A percentile compares a stretch with the other conserved stretches of the same genome.
These are phyloP conservation scores for Leuciscus waleckii DNA, from an alignment of 2,797 vertebrate genomes.

Conservation along the genomic window DNA sequence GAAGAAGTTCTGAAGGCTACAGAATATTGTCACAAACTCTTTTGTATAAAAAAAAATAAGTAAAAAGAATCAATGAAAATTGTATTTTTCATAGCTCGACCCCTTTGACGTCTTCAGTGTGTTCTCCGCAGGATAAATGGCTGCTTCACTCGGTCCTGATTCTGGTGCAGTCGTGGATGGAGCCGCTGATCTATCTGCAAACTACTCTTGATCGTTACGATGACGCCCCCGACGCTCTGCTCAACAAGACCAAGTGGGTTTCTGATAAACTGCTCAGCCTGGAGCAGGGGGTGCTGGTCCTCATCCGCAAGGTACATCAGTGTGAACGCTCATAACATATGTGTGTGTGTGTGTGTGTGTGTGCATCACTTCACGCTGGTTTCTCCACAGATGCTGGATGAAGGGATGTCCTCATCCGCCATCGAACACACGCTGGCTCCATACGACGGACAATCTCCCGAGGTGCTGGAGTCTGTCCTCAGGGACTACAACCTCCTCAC, in stretches of 20 bases:
- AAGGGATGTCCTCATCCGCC: slow-evolving; percentile 59
- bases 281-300: slow-evolving; percentile 79
- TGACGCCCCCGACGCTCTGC: slow-evolving; percentile 69
- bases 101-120: background rate
- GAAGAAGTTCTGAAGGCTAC: background rate
- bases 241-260: slow-evolving; percentile 82
- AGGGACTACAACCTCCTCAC: slow-evolving; percentile 74
- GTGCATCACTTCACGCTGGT: background rate
- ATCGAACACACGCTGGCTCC: slow-evolving; percentile 62
- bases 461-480: slow-evolving; percentile 75
- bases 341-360: no score
- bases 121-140: slow-evolving; percentile 74
- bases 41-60: no score
- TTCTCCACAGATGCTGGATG: slow-evolving; percentile 75
- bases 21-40: background rate
- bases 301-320: slow-evolving; percentile 75
- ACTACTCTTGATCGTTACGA: slow-evolving; percentile 73
- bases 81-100: background rate
- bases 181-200: slow-evolving; percentile 77
- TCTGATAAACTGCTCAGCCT: slow-evolving; percentile 79
- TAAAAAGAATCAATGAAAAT: background rate
- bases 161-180: slow-evolving; percentile 79
- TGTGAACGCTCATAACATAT: background rate
- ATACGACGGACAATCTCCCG: slow-evolving; percentile 63
- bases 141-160: slow-evolving; percentile 78